Evolutionary conservation across 2,113 vertebrate species (phyloP).

Genomic region (Cololabis saira): DNA sequence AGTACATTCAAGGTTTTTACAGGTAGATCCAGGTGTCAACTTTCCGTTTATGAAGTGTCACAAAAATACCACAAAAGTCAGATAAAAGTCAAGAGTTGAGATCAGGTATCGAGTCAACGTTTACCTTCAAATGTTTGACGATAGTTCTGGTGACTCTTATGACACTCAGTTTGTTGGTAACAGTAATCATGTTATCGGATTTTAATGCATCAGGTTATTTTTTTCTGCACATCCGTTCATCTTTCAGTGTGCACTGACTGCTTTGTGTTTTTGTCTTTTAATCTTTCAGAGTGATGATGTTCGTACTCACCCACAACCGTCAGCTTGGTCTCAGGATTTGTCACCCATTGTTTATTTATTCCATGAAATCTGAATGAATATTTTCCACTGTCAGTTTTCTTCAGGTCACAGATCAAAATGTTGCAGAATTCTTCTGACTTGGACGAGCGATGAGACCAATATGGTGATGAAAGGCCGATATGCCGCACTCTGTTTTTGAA

Average conservation of each 20-base stretch:
- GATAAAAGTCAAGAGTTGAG: too few relatives aligned
- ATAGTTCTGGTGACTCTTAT: too few relatives aligned
- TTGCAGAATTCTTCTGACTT: rapidly evolving
- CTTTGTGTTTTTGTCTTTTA: neutral
- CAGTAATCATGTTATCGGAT: too few relatives aligned
- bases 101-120: too few relatives aligned
- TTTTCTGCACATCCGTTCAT: too few relatives aligned
- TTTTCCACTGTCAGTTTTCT: slow-evolving; percentile 54
- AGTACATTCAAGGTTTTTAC: too few relatives aligned
- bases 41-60: too few relatives aligned
- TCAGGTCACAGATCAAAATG: slow-evolving; percentile 63
- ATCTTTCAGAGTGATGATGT: neutral
- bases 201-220: too few relatives aligned
- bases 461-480: rapidly evolving
- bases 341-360: rapidly evolving
- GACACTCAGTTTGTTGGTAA: too few relatives aligned
- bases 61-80: too few relatives aligned
- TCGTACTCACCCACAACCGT: slow-evolving; percentile 56
- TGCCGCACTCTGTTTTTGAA: slow-evolving; percentile 52
- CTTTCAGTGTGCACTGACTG: neutral
- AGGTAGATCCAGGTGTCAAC: too few relatives aligned
- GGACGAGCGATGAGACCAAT: rapidly evolving
- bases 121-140: too few relatives aligned
- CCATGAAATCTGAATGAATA: slow-evolving; percentile 57
- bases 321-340: rapidly evolving